phyloP scores from a whole-genome alignment of 2,797 vertebrate genomes.

The Tenualosa thibaudeaui region DNA sequence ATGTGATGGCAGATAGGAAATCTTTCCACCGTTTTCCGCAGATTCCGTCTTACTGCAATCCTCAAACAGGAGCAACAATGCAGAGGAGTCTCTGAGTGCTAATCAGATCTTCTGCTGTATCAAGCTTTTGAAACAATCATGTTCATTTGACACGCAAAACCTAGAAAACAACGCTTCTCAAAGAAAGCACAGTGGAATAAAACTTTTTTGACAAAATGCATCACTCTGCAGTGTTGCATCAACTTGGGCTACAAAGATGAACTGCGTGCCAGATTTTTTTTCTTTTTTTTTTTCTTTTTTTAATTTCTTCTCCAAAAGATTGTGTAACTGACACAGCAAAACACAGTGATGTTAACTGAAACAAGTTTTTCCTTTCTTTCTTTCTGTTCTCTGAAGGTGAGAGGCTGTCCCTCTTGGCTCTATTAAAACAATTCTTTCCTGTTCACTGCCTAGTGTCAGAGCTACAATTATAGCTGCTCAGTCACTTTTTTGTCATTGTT shows the following conservation, averaged over 20 bases:
- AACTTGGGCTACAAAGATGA: neutral
- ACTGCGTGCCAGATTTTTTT: neutral
- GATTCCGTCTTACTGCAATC: neutral
- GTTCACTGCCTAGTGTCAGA: neutral
- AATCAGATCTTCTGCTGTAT: neutral
- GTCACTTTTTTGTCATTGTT: neutral
- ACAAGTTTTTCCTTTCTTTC: neutral
- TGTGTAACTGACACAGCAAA: neutral
- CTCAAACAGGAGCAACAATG: neutral
- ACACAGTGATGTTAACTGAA: neutral
- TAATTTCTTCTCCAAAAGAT: neutral
- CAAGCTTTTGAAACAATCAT: neutral
- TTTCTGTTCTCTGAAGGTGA: neutral
- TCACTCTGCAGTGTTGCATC: neutral
- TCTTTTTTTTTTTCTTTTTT: neutral
- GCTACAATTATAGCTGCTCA: neutral
- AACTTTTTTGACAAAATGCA: neutral
- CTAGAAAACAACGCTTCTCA: neutral
- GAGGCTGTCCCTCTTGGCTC: neutral
- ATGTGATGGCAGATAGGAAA: neutral
- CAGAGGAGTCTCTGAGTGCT: neutral
- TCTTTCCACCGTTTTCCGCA: neutral
- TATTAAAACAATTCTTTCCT: constrained; percentile 1
- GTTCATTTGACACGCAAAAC: neutral
- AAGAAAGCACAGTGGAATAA: neutral